phyloP scores from a whole-genome alignment of 2,113 vertebrate species.

The Cephalopterus ornatus region DNA sequence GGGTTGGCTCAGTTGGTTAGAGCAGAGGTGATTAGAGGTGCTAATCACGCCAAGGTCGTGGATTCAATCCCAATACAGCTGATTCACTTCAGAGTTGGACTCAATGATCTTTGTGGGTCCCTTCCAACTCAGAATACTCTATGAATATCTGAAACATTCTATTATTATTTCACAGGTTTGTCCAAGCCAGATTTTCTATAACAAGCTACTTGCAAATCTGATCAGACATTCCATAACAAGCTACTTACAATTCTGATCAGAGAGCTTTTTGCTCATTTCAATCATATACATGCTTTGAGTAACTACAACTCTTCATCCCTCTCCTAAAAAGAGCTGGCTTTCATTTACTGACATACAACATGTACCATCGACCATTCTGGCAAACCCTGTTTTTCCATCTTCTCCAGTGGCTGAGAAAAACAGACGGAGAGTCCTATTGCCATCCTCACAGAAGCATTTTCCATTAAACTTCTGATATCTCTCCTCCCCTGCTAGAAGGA shows the following conservation, averaged over 20 bases:
- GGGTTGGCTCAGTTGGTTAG: not conserved
- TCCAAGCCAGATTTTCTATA: not conserved
- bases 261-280: not conserved
- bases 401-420: not conserved
- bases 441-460: not conserved
- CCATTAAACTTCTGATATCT: not conserved
- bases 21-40: no score
- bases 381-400: not conserved
- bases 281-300: not conserved
- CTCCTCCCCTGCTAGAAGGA: not conserved
- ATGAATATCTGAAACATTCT: not conserved
- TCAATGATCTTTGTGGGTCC: not conserved
- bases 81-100: not conserved
- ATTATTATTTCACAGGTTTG: not conserved
- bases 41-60: not conserved
- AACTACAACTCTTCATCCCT: not conserved
- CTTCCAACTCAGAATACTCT: not conserved
- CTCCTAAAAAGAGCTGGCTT: not conserved
- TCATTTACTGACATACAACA: fast-evolving
- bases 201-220: not conserved
- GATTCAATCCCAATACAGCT: not conserved
- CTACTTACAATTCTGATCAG: not conserved
- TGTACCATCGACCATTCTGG: not conserved
- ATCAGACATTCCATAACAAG: not conserved
- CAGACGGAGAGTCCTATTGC: fast-evolving